Evolutionary conservation across 1,140 invertebrate genomes (phyloP).

Genomic region (Panagrolaimus sp.): DNA sequence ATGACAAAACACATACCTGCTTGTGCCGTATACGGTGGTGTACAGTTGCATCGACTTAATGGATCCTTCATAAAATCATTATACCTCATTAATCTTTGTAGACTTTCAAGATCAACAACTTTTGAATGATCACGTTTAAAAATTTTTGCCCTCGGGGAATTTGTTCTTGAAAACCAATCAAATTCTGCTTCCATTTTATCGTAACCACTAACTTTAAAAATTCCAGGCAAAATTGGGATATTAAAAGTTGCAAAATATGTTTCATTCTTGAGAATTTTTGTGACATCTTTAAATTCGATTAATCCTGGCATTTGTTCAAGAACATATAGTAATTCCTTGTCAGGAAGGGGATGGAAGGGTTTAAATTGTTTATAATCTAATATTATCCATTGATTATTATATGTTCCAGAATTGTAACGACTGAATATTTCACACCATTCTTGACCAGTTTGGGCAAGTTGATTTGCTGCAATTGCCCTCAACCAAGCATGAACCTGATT

Average conservation of each 20-base stretch:
- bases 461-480: conserved; percentile 75
- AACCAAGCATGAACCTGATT: conserved; percentile 71
- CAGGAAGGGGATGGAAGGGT: conserved; percentile 61
- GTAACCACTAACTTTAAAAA: conserved; percentile 60
- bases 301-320: conserved; percentile 75
- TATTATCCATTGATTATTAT: conserved; percentile 80
- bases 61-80: conserved; percentile 71
- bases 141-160: conserved; percentile 66
- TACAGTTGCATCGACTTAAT: conserved; percentile 68
- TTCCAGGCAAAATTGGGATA: conserved; percentile 65
- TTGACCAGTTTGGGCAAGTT: conserved; percentile 69
- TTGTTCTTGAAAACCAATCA: conserved; percentile 69
- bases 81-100: conserved; percentile 68
- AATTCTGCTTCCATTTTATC: conserved; percentile 60
- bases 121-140: conserved; percentile 65
- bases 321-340: conserved; percentile 68
- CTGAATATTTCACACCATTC: conserved; percentile 68
- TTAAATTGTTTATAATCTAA: conserved; percentile 69
- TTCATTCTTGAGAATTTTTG: conserved; percentile 37
- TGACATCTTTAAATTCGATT: conserved; percentile 43
- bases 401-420: conserved; percentile 71
- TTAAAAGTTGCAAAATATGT: conserved; percentile 74
- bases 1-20: conserved; percentile 63
- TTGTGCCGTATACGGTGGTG: conserved; percentile 70
- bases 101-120: conserved; percentile 63